Evolutionary conservation across 1,140 invertebrate species (phyloP).

Genomic region (Euwallacea fornicatus): DNA sequence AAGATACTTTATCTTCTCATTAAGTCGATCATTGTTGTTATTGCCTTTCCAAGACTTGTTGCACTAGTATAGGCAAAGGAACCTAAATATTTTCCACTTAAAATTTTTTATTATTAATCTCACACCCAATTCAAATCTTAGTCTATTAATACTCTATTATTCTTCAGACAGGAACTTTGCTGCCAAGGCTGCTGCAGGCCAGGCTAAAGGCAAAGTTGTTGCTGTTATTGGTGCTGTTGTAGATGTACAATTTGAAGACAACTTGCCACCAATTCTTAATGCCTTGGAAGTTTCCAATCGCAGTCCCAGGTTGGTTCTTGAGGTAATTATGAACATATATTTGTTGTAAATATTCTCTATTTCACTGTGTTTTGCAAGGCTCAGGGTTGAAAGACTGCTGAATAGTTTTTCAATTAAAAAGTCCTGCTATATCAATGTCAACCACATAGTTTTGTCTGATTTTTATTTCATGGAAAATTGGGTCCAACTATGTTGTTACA

Average conservation of each 20-base stretch:
- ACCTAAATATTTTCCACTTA: too few species aligned
- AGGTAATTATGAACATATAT: conserved; percentile 54
- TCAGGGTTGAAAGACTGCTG: conserved; percentile 30
- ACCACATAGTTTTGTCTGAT: conserved; percentile 9
- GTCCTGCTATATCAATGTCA: conserved; percentile 20
- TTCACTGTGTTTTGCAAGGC: conserved; percentile 21
- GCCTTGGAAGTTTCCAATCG: conserved; percentile 91
- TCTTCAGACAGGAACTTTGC: conserved; percentile 47
- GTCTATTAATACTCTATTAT: neutral
- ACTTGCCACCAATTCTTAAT: conserved; percentile 96
- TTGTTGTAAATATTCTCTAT: neutral
- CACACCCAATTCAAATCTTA: too few species aligned
- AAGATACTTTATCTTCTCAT: too few species aligned
- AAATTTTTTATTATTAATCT: too few species aligned
- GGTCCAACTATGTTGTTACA: conserved; percentile 16
- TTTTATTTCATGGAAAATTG: conserved; percentile 10
- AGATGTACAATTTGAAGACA: conserved; percentile 97
- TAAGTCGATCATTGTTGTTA: too few species aligned
- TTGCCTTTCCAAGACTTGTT: too few species aligned
- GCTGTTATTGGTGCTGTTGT: conserved; percentile 99
- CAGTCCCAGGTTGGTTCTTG: conserved; percentile 68
- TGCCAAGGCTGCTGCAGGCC: conserved; percentile 57
- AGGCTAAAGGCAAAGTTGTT: conserved; percentile 73
- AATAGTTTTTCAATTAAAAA: conserved; percentile 36
- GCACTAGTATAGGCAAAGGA: too few species aligned